Base-by-base conservation (phyloP, 2,888 invertebrate genomes). In the Siphonodentalium dalli region DNA sequence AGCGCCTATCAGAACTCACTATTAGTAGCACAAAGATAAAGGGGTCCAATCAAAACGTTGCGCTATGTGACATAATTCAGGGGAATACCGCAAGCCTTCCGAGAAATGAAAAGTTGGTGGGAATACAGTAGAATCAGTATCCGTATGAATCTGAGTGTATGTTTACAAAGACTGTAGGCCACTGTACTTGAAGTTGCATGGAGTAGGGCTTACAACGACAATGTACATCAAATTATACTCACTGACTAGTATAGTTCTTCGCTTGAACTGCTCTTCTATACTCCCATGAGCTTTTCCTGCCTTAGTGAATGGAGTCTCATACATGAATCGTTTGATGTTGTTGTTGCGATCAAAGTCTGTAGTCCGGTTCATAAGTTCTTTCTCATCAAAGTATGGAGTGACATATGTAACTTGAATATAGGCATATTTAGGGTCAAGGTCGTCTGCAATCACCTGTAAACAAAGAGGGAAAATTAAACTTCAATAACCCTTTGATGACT, bases 351-450 rank as follows among this genome's bases (percentile, higher is more conserved):
- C 93, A 82, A 94, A 95, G 54, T 92, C 90, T 18, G 91, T 92
- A 64, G 89, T 87, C 37, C 91, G 85, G 41, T 87, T 87, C 60
- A 88, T 86, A 54, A 89, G 87, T 26, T 87, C 85, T 71, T 88
- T 88, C 66, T 89, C 89, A 20, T 76, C 77, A 77, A 90, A 89
- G 78, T 90, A 91, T 0, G 96, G 91, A 8, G 90, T 89, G n/a
- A 96, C 94, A 82, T 94, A 93, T 0, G 95, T 95, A 47, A 97
- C 92, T 86, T 97, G 96, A 72, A 97, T 91, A 80, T 93, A 90
- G 0, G 93, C 94, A 53, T 89, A 84, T 79, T 92, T 92, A 31
- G 88, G 84, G 84, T 95, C 94, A 54, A 95, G 82, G 44, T 90
- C 90, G 40, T 85, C 86, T 15, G 87, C 86, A 66, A 89, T 87